Evolutionary conservation across 2,888 invertebrate genomes (phyloP).

Genomic region (Encarsia formosa): DNA sequence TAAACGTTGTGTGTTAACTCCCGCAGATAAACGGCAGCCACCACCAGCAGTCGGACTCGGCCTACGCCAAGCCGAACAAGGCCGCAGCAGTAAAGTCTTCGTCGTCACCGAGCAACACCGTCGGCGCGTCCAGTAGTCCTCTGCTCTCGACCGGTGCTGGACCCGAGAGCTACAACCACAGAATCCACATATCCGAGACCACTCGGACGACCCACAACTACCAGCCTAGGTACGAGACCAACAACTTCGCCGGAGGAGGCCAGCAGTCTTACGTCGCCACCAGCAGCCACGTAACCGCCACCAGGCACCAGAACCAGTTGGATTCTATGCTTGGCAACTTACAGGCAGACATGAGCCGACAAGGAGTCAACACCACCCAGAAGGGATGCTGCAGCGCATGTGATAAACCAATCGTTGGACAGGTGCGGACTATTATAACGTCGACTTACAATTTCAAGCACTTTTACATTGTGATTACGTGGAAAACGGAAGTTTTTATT

Average conservation of each 20-base stretch:
- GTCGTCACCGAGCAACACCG: too few relatives aligned
- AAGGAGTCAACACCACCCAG: conserved; percentile 97
- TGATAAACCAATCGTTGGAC: conserved; percentile 98
- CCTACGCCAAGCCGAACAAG: conserved; percentile 67
- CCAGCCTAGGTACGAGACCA: conserved; percentile 45
- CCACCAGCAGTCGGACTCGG: conserved; percentile 63
- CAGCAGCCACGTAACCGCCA: conserved; percentile 49
- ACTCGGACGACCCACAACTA: conserved; percentile 46
- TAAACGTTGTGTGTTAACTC: too few relatives aligned
- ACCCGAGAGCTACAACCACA: conserved; percentile 43
- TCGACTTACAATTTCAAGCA: too few relatives aligned
- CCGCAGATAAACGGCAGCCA: conserved; percentile 60
- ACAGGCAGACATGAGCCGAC: conserved; percentile 96
- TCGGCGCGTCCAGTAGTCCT: conserved; percentile 16
- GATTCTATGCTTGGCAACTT: conserved; percentile 90
- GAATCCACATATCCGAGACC: conserved; percentile 46
- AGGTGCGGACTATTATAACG: conserved; percentile 66
- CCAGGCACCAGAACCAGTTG: conserved; percentile 66
- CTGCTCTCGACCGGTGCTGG: conserved; percentile 15
- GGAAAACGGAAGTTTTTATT: too few relatives aligned
- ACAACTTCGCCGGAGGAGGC: conserved; percentile 35
- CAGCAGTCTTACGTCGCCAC: too few relatives aligned
- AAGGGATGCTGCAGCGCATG: conserved; percentile 99
- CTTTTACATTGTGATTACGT: too few relatives aligned
- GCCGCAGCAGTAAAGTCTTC: conserved; percentile 54